These are phyloP conservation scores for Brachionus asplanchnoidis DNA, from an alignment of 1,140 invertebrate species.

Conservation along the genomic window DNA sequence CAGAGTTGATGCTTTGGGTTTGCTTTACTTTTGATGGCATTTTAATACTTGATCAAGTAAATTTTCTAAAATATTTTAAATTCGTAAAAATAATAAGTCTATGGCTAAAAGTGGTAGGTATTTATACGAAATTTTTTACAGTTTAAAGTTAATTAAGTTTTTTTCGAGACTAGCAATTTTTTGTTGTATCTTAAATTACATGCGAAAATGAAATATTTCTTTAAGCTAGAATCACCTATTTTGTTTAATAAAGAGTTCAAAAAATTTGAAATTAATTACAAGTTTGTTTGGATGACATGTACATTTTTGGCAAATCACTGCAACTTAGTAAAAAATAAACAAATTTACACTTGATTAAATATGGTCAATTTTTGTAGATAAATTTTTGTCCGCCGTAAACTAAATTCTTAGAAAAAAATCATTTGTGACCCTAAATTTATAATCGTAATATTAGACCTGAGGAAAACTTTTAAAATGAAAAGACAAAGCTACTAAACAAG, in stretches of 20 bases:
- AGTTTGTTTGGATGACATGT: not conserved
- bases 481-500: not conserved
- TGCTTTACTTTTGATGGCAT: slow-evolving; percentile 1
- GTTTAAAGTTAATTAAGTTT: slow-evolving; percentile 20
- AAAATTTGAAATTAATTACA: not conserved
- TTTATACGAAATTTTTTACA: not conserved
- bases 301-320: not conserved
- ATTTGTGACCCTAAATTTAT: not conserved
- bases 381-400: not conserved
- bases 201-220: not conserved
- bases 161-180: not conserved
- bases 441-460: not conserved
- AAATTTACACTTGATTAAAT: not conserved
- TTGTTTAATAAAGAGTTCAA: not conserved
- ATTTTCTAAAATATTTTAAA: not conserved
- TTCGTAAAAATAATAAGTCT: not conserved
- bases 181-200: not conserved
- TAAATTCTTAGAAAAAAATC: not conserved
- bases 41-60: not conserved
- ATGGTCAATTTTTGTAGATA: not conserved
- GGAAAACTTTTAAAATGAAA: not conserved
- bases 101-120: not conserved
- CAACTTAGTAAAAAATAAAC: not conserved
- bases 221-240: not conserved
- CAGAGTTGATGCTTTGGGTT: not conserved